Conservation (phyloP, 1,140 invertebrate species). For the Ceratitis capitata region DNA sequence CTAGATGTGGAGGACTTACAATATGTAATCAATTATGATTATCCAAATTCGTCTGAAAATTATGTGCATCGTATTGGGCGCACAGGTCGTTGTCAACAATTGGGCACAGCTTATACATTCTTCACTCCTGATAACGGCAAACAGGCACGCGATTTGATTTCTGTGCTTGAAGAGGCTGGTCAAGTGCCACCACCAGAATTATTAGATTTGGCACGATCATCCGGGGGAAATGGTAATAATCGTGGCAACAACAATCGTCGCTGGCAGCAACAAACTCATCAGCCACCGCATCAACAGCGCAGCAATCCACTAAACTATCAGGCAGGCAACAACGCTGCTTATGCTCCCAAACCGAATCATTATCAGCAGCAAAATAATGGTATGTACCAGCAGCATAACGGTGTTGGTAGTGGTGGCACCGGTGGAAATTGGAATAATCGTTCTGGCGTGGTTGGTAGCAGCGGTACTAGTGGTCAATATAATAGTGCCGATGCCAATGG, state of each 20-base stretch:
- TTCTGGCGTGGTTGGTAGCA: slow-evolving; percentile 7
- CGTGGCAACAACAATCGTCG: slow-evolving; percentile 55
- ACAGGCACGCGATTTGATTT: slow-evolving; percentile 89
- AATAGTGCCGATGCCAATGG: slow-evolving; percentile 49
- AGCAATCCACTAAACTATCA: slow-evolving; percentile 61
- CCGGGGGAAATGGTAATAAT: slow-evolving; percentile 56
- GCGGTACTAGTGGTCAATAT: slow-evolving; percentile 44
- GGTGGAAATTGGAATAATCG: slow-evolving; percentile 48
- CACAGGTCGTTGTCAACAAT: slow-evolving; percentile 82
- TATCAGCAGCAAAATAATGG: slow-evolving; percentile 47
- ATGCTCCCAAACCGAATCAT: slow-evolving; percentile 49
- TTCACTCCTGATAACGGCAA: slow-evolving; percentile 92
- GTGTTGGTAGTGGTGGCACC: slow-evolving; percentile 40
- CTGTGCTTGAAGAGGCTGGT: slow-evolving; percentile 90
- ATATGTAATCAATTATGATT: slow-evolving; percentile 99
- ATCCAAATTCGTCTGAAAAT: slow-evolving; percentile 97
- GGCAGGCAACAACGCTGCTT: slow-evolving; percentile 48
- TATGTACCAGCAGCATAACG: slow-evolving; percentile 47
- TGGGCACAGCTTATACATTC: slow-evolving; percentile 97
- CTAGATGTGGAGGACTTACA: slow-evolving; percentile 99
- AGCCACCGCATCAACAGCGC: slow-evolving; percentile 56
- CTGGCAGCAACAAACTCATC: slow-evolving; percentile 59
- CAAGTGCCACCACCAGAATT: slow-evolving; percentile 84
- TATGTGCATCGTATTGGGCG: slow-evolving; percentile 98
- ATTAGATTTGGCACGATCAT: slow-evolving; percentile 70